A percentile compares a stretch with the other conserved stretches of the same genome.
phyloP scores from a whole-genome alignment of 2,797 vertebrate genomes.

The Peromyscus eremicus region DNA sequence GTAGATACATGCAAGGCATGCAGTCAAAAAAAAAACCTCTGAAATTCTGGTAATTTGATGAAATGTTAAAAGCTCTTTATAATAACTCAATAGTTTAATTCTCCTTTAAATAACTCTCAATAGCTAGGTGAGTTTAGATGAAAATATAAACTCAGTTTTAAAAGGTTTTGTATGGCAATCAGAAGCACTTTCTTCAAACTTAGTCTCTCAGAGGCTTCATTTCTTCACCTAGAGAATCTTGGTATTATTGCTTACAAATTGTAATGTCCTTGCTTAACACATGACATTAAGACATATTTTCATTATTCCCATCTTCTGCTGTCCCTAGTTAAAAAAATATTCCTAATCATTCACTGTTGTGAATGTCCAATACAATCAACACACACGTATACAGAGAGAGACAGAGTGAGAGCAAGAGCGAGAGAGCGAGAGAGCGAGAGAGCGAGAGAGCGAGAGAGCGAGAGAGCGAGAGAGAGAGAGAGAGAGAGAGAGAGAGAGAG shows the following conservation, averaged over 20 bases:
- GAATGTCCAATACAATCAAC: neutral
- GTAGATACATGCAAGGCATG: slow-evolving; percentile 72
- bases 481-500: neutral
- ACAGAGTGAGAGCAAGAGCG: neutral
- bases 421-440: neutral
- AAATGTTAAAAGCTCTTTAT: slow-evolving; percentile 19
- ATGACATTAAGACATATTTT: slow-evolving; percentile 14
- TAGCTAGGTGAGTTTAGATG: neutral
- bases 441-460: neutral
- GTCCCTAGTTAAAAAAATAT: slow-evolving; percentile 20
- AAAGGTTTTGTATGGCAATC: slow-evolving; percentile 24
- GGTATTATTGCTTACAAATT: neutral
- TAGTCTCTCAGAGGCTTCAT: slow-evolving; percentile 28
- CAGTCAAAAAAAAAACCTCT: slow-evolving; percentile 66
- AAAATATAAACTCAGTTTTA: slow-evolving; percentile 46
- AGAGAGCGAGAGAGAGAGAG: neutral
- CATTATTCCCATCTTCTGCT: neutral
- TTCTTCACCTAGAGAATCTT: neutral
- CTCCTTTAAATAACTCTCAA: slow-evolving; percentile 32
- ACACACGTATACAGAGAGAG: no score
- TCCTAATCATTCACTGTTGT: slow-evolving; percentile 47
- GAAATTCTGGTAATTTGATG: slow-evolving; percentile 42
- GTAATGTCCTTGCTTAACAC: neutral
- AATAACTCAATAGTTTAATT: neutral
- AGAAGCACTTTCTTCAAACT: slow-evolving; percentile 48